Evolutionary conservation across 2,888 invertebrate species (phyloP), one percentile per base, ranked within the genome.

Genomic region (Pyrrhosoma nymphula): DNA sequence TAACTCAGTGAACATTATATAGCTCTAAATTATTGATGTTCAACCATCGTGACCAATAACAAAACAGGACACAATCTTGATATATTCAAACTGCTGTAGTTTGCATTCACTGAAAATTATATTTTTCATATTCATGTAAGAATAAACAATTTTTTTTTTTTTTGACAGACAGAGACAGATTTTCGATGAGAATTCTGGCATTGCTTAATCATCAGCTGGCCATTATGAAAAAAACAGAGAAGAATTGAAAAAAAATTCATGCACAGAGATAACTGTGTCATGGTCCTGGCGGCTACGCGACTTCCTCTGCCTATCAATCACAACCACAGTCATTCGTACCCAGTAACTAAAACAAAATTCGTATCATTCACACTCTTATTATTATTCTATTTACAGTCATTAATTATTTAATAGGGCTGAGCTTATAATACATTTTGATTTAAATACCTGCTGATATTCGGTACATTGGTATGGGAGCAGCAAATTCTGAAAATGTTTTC

Each of bases 241-340:
- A 26, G 23, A n/a, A 16, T 35, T 82, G 4, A 35, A 69, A 69
- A 26, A 26, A 35, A 14, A 35, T 14, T 35, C 14, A 16, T 35
- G 16, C 12, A 12, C 1, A 14, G 26, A 1, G 35, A 82, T 82
- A 4, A n/a, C 14, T 69, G 69, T 35, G 35, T 82, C 82, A 82
- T 35, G 30, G 82, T 82, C 35, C 82, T 82, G 82, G 82, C 82
- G 82, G 82, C 82, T 82, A 82, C 82, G 35, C 82, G 35, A 35
- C 82, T 35, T 26, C 18, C 82, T 82, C 16, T 12, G 35, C 16
- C 82, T 82, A 35, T 82, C 82, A 35, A 26, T 82, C 30, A 82
- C 4, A 69, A 69, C 69, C 69, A 69, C 69, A 26, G 69, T 60
- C 69, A 69, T 69, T 69, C 69, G 16, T 82, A 10, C 82, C 10